Percentiles rank a stretch among this genome's conserved stretches.
phyloP scores from a whole-genome alignment of 2,888 invertebrate genomes.

The Volucella inanis region DNA sequence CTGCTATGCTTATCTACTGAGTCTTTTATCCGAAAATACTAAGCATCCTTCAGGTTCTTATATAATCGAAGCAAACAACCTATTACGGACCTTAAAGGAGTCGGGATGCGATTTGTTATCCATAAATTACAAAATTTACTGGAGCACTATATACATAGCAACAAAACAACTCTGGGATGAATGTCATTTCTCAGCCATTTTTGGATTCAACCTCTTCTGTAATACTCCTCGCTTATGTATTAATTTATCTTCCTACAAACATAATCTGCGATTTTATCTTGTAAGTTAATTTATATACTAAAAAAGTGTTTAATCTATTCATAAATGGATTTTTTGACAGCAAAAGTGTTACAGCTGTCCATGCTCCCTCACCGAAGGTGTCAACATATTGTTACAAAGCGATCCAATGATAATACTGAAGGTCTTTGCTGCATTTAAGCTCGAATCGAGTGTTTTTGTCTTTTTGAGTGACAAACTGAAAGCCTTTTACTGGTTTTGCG shows the following conservation, averaged over 20 bases:
- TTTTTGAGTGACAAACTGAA: conserved; percentile 77
- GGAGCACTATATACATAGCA: conserved; percentile 74
- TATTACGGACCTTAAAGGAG: conserved; percentile 65
- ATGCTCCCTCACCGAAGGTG: conserved; percentile 10
- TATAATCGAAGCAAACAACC: conserved; percentile 39
- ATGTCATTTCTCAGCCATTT: conserved; percentile 72
- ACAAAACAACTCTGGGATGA: conserved; percentile 77
- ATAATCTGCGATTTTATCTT: conserved; percentile 76
- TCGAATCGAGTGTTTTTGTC: conserved; percentile 76
- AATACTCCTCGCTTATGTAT: conserved; percentile 76
- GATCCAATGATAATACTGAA: conserved; percentile 77
- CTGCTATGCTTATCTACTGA: conserved; percentile 75
- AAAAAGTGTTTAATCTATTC: conserved; percentile 6
- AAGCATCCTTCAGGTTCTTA: conserved; percentile 62
- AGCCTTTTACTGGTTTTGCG: conserved; percentile 78
- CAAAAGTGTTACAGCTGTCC: conserved; percentile 58
- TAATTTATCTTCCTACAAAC: conserved; percentile 73
- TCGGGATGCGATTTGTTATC: conserved; percentile 46
- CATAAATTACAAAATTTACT: conserved; percentile 55
- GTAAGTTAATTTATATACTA: conserved; percentile 71
- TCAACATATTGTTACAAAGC: conserved; percentile 62
- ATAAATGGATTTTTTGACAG: conserved; percentile 42
- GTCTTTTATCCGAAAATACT: conserved; percentile 68
- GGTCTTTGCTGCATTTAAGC: conserved; percentile 78
- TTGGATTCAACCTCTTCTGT: conserved; percentile 75